Evolutionary conservation across 2,113 vertebrate species (phyloP), one percentile per base, ranked within the genome.

Genomic region (Nothoprocta pentlandii): DNA sequence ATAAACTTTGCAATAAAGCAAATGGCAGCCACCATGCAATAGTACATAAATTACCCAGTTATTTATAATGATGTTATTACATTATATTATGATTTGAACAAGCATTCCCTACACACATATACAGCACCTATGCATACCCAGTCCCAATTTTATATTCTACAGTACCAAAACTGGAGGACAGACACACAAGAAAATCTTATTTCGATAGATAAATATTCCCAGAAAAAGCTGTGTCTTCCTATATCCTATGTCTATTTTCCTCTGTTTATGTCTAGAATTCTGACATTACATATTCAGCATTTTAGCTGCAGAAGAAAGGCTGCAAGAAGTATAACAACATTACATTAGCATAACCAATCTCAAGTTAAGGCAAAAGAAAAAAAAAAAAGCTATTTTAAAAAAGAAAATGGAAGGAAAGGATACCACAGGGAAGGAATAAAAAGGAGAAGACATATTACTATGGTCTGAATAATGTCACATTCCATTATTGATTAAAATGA

Each of bases 401-500:
- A 41, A 69, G 34, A 75, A 90, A 81, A 70, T 4, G 4, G 5
- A 76, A 94, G 8, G 15, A 78, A 95, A 88, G 4, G 15, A 69
- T 20, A 84, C 21, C 54, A 42, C 59, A 5, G 10, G 30, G 69
- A 80, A 87, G 86, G 49, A 95, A 87, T 70, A 89, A 87, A 80
- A 85, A 93, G 49, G 56, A 89, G 39, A 64, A 85, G 51, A 93
- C 42, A 9, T 73, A 96, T 95, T 94, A 79, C 41, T 67, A 54
- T 68, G 17, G n/a, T 94, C 32, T 93, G 64, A 96, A 93, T 93
- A 93, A 96, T 82, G n/a, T 20, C 95, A 94, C 64, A 94, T 95
- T 97, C 88, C 80, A 86, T 92, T 97, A 96, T 91, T 96, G 92
- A 97, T 97, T 97, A 94, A 96, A 96, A 95, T 87, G n/a, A 82